Evolutionary conservation across 1,140 invertebrate genomes (phyloP).

Genomic region (Laupala kohalensis): DNA sequence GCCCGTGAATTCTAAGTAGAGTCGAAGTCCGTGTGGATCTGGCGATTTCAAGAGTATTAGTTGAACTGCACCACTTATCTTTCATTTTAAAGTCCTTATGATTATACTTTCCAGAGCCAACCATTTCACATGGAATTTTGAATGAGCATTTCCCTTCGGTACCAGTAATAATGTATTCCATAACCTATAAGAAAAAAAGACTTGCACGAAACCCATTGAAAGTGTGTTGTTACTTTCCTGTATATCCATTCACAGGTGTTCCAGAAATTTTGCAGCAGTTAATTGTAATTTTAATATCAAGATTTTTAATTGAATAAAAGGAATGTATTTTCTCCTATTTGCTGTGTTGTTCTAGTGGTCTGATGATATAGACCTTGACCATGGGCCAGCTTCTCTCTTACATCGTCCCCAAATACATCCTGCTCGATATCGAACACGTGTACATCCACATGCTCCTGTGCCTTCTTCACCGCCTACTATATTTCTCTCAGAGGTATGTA

Average conservation of each 20-base stretch:
- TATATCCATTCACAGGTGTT: not conserved
- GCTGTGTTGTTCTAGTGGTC: constrained; percentile 20
- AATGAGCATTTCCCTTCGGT: too few relatives aligned
- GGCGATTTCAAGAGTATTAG: too few relatives aligned
- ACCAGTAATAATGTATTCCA: not conserved
- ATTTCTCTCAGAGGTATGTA: constrained; percentile 29
- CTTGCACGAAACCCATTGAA: not conserved
- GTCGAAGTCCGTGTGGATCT: too few relatives aligned
- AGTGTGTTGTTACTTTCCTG: not conserved
- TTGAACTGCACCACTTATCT: not conserved
- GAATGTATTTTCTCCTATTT: not conserved
- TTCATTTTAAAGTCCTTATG: not conserved
- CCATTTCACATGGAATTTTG: too few relatives aligned
- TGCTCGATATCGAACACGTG: constrained; percentile 22
- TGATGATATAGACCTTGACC: constrained; percentile 26
- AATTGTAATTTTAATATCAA: not conserved
- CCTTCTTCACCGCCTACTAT: constrained; percentile 36
- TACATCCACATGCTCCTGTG: constrained; percentile 31
- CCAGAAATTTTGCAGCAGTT: not conserved
- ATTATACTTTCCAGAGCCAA: too few relatives aligned
- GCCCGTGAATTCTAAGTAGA: too few relatives aligned
- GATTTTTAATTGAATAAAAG: not conserved
- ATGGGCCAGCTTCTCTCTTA: constrained; percentile 21
- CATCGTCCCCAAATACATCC: constrained; percentile 8
- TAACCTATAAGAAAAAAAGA: not conserved